Percentiles rank a stretch among this genome's conserved stretches.
phyloP scores from a whole-genome alignment of 2,888 invertebrate species.

The Pseudoips prasinana region DNA sequence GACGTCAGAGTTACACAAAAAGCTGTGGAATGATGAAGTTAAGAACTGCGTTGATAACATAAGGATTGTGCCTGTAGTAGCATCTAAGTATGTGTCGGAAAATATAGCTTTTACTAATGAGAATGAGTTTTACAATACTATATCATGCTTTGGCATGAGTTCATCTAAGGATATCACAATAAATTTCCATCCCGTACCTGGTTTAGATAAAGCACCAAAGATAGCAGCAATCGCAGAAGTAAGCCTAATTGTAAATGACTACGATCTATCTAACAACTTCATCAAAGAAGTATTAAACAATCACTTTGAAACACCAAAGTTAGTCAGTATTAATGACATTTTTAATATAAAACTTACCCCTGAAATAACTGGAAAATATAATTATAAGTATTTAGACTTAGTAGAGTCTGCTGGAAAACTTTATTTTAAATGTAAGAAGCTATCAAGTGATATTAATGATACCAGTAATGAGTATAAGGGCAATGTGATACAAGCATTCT shows the following conservation, averaged over 20 bases:
- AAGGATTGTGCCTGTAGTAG: constrained; percentile 64
- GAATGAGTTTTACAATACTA: constrained; percentile 60
- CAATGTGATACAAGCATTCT: constrained; percentile 61
- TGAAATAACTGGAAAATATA: constrained; percentile 60
- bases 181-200: constrained; percentile 61
- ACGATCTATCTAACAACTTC: constrained; percentile 71
- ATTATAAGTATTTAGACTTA: constrained; percentile 68
- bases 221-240: constrained; percentile 68
- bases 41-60: constrained; percentile 43
- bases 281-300: constrained; percentile 83
- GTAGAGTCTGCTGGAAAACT: constrained; percentile 57
- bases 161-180: constrained; percentile 43
- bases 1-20: constrained; percentile 65
- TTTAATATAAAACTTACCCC: constrained; percentile 84
- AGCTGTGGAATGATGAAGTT: constrained; percentile 50
- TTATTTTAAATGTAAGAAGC: constrained; percentile 67
- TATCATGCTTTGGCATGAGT: constrained; percentile 49
- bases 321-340: constrained; percentile 84
- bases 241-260: constrained; percentile 62
- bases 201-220: constrained; percentile 62
- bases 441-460: constrained; percentile 39
- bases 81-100: constrained; percentile 49
- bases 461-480: constrained; percentile 21
- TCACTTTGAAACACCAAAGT: constrained; percentile 85
- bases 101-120: constrained; percentile 56